phyloP scores from a whole-genome alignment of 2,888 invertebrate genomes.

The Nephrotoma flavescens region DNA sequence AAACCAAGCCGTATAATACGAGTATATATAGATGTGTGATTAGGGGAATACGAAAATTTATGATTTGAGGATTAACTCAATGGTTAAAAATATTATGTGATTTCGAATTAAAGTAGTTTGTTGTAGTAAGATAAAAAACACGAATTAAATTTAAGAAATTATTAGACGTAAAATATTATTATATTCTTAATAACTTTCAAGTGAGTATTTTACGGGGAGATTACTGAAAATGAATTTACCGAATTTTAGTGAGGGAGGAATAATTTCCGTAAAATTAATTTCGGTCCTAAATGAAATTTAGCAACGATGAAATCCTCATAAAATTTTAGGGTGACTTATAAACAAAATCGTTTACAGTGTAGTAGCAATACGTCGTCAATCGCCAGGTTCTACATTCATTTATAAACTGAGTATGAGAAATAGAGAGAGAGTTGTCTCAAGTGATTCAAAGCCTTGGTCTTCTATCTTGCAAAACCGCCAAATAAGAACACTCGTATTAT shows the following conservation, averaged over 20 bases:
- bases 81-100: neutral
- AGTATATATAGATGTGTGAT: neutral
- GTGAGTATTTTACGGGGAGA: neutral
- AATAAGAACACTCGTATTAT: too few relatives aligned
- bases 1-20: neutral
- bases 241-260: neutral
- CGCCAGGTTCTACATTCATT: too few relatives aligned
- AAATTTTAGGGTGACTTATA: neutral
- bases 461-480: too few relatives aligned
- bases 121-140: neutral
- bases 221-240: neutral
- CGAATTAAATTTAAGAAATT: neutral
- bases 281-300: neutral
- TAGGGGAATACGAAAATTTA: neutral
- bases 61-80: neutral
- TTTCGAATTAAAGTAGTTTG: neutral
- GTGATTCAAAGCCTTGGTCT: too few relatives aligned
- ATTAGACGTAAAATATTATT: neutral
- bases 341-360: neutral
- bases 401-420: too few relatives aligned
- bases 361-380: too few relatives aligned
- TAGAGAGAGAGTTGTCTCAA: too few relatives aligned
- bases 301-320: neutral
- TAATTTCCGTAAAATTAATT: neutral
- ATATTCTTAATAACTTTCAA: neutral